Base-by-base conservation (phyloP, 1,140 invertebrate genomes). In the Zaprionus ornatus region DNA sequence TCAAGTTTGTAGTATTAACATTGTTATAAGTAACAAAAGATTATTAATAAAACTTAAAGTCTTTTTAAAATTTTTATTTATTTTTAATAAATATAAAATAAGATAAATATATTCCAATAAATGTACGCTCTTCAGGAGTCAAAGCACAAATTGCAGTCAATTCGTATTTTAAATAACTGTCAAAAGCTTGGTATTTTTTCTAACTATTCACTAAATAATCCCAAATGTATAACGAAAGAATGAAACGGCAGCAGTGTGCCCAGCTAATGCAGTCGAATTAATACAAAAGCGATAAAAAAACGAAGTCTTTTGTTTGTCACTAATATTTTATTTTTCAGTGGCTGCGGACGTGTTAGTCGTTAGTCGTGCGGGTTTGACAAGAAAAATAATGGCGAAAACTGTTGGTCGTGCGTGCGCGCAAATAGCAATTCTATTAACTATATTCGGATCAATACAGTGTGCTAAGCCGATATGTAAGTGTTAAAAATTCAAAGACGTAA, bases 311-410 rank as follows among this genome's bases (percentile, higher is more conserved):
- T 74, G 50, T 57, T 70, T 63, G 72, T 40, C 72, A 74, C 52
- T 74, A 74, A 74, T 74, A 74, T 63, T 75, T 75, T 54, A 70
- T 65, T 79, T 71, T 71, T 74, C 72, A 74, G 80, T 79, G 57
- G 42, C 60, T 70, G 59, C 72, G 59, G 72, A 74, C 72, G 72
- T 74, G 72, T 74, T 10, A 10, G 29, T 59, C 59, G 59, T 63
- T 66, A 50, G 59, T 59, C 66, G 62, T 64, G 66, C 77, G 68
- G 77, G 50, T 79, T 63, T 68, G 74, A 73, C 52, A 63, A 75
- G 27, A 87, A 81, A 79, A 79, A 88, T 88, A 79, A 88, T 88
- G 84, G 81, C 84, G 71, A 88, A 90, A 77, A 78, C 32, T 73
- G 48, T 88, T 65, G 74, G 80, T 75, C 60, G 83, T 88, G 80